Conservation (phyloP, 2,797 vertebrate genomes). For the Betta splendens region DNA sequence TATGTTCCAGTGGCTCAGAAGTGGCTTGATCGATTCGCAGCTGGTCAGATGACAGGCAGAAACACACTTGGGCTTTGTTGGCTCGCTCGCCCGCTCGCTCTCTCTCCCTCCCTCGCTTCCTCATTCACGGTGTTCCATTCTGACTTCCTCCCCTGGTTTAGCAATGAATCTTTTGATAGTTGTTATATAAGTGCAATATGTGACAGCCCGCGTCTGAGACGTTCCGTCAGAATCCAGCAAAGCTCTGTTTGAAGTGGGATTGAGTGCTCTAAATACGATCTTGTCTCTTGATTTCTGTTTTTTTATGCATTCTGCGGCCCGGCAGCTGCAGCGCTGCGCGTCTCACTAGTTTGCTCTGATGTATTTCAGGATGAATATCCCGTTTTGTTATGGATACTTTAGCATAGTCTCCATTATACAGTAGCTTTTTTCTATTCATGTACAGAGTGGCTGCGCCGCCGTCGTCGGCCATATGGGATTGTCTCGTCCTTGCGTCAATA, state of each 20-base stretch:
- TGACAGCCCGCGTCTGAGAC: constrained; percentile 29
- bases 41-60: constrained; percentile 38
- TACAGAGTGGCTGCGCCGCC: constrained; percentile 25
- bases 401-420: constrained; percentile 35
- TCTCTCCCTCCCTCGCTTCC: too few species aligned
- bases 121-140: constrained; percentile 33
- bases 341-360: constrained; percentile 39
- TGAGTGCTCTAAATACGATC: constrained; percentile 41
- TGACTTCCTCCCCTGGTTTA: constrained; percentile 24
- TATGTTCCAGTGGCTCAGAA: constrained; percentile 70
- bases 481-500: constrained; percentile 43
- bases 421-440: constrained; percentile 22
- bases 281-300: constrained; percentile 46
- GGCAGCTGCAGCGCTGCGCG: constrained; percentile 24
- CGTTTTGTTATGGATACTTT: constrained; percentile 54
- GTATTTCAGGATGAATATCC: constrained; percentile 40
- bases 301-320: constrained; percentile 34
- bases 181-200: constrained; percentile 46
- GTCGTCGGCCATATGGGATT: constrained; percentile 30
- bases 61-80: not conserved
- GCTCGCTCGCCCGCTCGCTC: not conserved
- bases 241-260: constrained; percentile 50
- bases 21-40: constrained; percentile 51
- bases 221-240: constrained; percentile 36
- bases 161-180: constrained; percentile 37